Conservation (phyloP, 92 coral and sea anemone genomes). For the Parazoanthus atlanticus region DNA sequence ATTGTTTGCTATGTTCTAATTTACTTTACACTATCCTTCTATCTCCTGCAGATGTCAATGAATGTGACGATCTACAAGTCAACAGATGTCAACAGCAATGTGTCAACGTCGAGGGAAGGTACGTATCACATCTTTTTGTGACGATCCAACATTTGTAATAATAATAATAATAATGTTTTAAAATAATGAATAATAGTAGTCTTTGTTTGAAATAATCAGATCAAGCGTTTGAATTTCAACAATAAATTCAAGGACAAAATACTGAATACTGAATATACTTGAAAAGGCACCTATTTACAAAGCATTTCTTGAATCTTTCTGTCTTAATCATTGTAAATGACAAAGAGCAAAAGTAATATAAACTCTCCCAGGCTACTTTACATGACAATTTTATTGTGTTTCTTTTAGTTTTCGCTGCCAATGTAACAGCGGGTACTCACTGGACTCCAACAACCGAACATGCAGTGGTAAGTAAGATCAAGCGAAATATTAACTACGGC, state of each 20-base stretch:
- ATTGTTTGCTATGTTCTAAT: not conserved
- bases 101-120: slow-evolving; percentile 91
- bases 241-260: not conserved
- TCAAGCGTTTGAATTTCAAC: no score
- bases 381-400: not conserved
- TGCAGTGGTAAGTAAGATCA: slow-evolving; percentile 71
- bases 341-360: not conserved
- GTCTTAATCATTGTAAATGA: not conserved
- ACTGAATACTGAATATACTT: not conserved
- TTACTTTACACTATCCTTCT: not conserved
- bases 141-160: not conserved
- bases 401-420: slow-evolving; percentile 80
- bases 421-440: slow-evolving; percentile 77
- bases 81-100: slow-evolving; percentile 81
- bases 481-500: no score
- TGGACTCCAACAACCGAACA: slow-evolving; percentile 74
- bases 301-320: not conserved
- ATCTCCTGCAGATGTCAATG: slow-evolving; percentile 69
- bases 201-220: not conserved
- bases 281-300: no score
- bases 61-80: slow-evolving; percentile 59
- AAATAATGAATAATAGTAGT: not conserved
- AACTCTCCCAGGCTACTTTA: no score
- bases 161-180: no score
- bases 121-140: not conserved